phyloP scores from a whole-genome alignment of 2,888 invertebrate genomes.

The Meganola albula region DNA sequence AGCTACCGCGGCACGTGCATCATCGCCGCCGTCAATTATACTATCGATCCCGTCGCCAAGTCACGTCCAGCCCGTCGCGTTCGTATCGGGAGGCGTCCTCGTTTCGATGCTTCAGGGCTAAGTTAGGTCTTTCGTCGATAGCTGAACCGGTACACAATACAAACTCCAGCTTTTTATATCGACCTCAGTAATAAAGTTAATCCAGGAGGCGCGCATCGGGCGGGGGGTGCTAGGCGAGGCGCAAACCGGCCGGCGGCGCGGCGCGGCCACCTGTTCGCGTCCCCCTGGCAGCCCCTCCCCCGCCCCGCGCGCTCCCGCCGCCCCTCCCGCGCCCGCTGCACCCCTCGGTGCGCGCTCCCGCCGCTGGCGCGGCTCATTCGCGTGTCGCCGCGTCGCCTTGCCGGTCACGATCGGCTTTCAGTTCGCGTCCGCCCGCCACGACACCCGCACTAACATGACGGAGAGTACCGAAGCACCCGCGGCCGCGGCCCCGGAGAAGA shows the following conservation, averaged over 20 bases:
- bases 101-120: slow-evolving; percentile 27
- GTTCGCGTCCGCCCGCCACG: not conserved
- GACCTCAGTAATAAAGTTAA: slow-evolving; percentile 63
- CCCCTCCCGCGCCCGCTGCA: slow-evolving; percentile 71
- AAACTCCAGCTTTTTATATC: slow-evolving; percentile 55
- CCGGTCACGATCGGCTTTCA: no score
- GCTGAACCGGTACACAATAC: slow-evolving; percentile 37
- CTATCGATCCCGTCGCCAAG: slow-evolving; percentile 59
- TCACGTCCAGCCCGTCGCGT: slow-evolving; percentile 47
- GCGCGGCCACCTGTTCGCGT: slow-evolving; percentile 64
- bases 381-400: slow-evolving; percentile 60
- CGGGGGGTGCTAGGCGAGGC: slow-evolving; percentile 40
- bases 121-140: slow-evolving; percentile 29
- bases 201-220: slow-evolving; percentile 60
- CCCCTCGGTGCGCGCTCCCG: slow-evolving; percentile 70
- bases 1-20: slow-evolving; percentile 26
- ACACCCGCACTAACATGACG: slow-evolving; percentile 47
- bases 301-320: slow-evolving; percentile 54
- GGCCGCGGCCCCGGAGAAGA: slow-evolving; percentile 75
- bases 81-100: slow-evolving; percentile 37
- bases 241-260: slow-evolving; percentile 54
- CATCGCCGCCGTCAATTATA: slow-evolving; percentile 35
- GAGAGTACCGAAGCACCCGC: slow-evolving; percentile 72
- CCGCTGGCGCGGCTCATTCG: slow-evolving; percentile 55
- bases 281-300: slow-evolving; percentile 37